Evolutionary conservation across 2,797 vertebrate species (phyloP).

Genomic region (Meda fulgida): DNA sequence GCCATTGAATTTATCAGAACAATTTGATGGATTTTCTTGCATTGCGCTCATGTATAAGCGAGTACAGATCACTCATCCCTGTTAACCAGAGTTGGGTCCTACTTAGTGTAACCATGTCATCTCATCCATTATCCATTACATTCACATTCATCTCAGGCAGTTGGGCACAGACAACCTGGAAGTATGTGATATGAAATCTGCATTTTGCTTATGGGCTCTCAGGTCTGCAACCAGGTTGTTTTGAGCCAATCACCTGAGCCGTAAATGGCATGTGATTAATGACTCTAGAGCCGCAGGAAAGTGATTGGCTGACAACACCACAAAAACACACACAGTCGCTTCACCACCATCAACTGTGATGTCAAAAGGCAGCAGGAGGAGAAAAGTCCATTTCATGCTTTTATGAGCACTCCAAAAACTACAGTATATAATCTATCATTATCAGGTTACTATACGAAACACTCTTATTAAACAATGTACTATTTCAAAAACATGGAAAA

Average conservation of each 20-base stretch:
- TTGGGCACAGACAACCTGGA: not conserved
- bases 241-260: constrained; percentile 2
- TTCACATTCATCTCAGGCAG: constrained; percentile 14
- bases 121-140: constrained; percentile 16
- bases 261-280: constrained; percentile 11
- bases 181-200: not conserved
- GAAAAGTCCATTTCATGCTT: constrained; percentile 7
- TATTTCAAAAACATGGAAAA: not conserved
- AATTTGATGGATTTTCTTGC: constrained; percentile 30
- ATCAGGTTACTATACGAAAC: not conserved
- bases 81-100: constrained; percentile 15
- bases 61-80: constrained; percentile 18
- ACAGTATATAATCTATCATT: constrained; percentile 4
- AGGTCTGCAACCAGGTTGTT: not conserved
- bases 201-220: constrained; percentile 12
- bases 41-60: not conserved
- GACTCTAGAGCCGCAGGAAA: constrained; percentile 10
- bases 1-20: constrained; percentile 13
- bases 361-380: not conserved
- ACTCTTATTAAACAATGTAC: not conserved
- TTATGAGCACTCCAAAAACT: not conserved
- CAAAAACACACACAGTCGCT: not conserved
- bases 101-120: not conserved
- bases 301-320: not conserved
- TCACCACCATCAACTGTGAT: not conserved